These are phyloP conservation scores for Ammodytes marinus DNA, from an alignment of 2,113 vertebrate genomes.

Conservation along the genomic window DNA sequence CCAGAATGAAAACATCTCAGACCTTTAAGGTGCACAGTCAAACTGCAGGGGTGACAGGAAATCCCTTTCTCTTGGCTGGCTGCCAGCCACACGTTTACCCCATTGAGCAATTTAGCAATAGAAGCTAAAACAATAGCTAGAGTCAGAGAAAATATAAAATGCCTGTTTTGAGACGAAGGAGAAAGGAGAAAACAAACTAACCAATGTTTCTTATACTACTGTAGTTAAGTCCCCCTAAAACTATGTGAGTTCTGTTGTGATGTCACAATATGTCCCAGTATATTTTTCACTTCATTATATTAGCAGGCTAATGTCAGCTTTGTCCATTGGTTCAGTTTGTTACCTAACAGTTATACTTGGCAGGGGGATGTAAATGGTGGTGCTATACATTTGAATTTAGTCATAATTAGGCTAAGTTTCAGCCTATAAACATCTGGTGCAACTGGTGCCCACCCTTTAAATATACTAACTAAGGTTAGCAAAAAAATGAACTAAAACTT, in stretches of 20 bases:
- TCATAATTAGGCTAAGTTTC: neutral
- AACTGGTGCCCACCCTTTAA: neutral
- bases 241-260: too few species aligned
- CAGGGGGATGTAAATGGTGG: neutral
- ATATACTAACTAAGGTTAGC: neutral
- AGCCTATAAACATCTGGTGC: neutral
- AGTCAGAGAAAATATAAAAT: neutral
- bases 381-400: neutral
- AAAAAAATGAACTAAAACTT: too few species aligned
- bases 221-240: neutral
- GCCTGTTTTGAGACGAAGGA: neutral
- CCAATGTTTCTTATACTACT: neutral
- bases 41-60: slow-evolving; percentile 61
- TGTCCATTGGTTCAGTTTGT: neutral
- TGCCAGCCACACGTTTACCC: neutral
- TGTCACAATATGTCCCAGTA: neutral
- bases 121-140: neutral
- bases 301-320: neutral
- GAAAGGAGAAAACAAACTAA: neutral
- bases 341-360: neutral
- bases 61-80: slow-evolving; percentile 22
- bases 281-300: neutral
- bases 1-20: slow-evolving; percentile 70
- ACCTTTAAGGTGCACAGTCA: slow-evolving; percentile 10
- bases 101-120: neutral